Base-by-base conservation (phyloP, 2,113 vertebrate species). In the Psittacula cyanocephala region DNA sequence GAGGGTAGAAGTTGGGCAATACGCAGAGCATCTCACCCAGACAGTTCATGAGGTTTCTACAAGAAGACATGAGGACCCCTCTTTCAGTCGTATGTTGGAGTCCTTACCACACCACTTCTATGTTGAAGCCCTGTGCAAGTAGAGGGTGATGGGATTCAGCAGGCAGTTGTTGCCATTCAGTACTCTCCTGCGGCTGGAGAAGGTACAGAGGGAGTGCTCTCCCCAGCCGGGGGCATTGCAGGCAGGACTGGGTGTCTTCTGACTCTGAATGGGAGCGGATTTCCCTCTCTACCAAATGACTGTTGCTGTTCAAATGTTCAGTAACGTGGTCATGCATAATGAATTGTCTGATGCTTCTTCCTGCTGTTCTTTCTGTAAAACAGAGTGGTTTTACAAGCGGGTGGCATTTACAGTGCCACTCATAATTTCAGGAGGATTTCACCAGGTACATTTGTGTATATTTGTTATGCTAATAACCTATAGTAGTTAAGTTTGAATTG, bases 161-260 rank as follows among this genome's bases (percentile, higher is more conserved):
- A 10, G 7, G 19, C 20, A 9, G 4, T 11, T 3, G 1, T 33
- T 3, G 0, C 35, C 17, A 1, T 15, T 6, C 0, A 2, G 37
- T 37, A 70, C 18, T 15, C 2, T 0, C 13, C 19, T 15, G 41
- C 1, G 2, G 12, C 25, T 13, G 27, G 24, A 33, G 20, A 19
- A 39, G 43, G 14, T 31, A 15, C 2, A 0, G 33, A 17, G 35
- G 10, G 3, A 62, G 46, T 1, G 1, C 9, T 14, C 5, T 11
- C 57, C 46, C 28, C 46, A 55, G 20, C 17, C 0, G 0, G 25
- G 20, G 25, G 8, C 22, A 9, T 9, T 37, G 47, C 16, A 17
- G 35, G 23, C 35, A 70, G 55, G 41, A 33, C 1, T 0, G n/a
- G n/a, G 14, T 3, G 1, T 29, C 64, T 70, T 60, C 52, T 67